Evolutionary conservation across 2,888 invertebrate genomes (phyloP).

Genomic region (Rhagium mordax): DNA sequence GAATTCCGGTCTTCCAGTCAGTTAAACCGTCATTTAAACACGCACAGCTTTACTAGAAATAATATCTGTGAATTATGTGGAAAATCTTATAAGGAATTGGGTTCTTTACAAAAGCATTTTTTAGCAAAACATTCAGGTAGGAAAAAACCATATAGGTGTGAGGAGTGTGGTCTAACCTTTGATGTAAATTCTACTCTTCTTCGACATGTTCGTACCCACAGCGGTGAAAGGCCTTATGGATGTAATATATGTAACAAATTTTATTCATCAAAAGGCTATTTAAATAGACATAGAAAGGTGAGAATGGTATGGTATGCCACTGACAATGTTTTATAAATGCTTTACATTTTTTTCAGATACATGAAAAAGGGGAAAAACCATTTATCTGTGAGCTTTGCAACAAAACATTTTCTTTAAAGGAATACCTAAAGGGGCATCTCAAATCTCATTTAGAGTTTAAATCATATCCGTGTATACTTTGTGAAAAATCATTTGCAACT

Average conservation of each 20-base stretch:
- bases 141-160: not conserved
- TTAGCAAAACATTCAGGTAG: not conserved
- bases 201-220: not conserved
- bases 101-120: not conserved
- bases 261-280: not conserved
- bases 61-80: not conserved
- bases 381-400: not conserved
- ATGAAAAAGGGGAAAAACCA: not conserved
- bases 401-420: not conserved
- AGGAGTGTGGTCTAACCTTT: not conserved
- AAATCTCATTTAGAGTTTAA: not conserved
- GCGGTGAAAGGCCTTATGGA: not conserved
- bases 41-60: not conserved
- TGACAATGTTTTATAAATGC: not conserved
- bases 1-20: not conserved
- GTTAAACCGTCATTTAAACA: not conserved
- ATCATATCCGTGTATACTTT: not conserved
- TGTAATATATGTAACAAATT: not conserved
- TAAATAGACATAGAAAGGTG: not conserved
- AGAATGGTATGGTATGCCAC: not conserved
- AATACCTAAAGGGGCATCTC: not conserved
- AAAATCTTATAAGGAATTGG: slow-evolving; percentile 1
- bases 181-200: not conserved
- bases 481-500: slow-evolving; percentile 5
- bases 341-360: not conserved